phyloP scores from a whole-genome alignment of 2,113 vertebrate genomes.

The Psilopsiagon aurifrons region DNA sequence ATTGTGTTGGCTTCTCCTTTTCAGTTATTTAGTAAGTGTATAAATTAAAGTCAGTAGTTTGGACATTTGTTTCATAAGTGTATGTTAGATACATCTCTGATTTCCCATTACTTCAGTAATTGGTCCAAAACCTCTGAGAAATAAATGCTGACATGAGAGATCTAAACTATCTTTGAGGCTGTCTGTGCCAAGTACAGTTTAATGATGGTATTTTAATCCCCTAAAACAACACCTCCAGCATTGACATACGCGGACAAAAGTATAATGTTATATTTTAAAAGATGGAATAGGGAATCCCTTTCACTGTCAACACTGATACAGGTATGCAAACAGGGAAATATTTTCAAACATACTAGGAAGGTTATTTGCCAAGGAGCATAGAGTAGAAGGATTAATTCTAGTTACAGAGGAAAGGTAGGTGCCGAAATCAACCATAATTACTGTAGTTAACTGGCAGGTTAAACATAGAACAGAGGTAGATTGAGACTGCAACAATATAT shows the following conservation, averaged over 20 bases:
- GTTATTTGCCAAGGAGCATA: not conserved
- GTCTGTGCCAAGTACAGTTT: not conserved
- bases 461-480: not conserved
- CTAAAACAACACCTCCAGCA: not conserved
- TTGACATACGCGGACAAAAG: not conserved
- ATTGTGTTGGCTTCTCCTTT: slow-evolving; percentile 7
- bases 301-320: not conserved
- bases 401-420: not conserved
- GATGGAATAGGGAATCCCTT: not conserved
- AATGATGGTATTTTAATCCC: not conserved
- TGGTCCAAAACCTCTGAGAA: not conserved
- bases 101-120: slow-evolving; percentile 19
- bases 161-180: not conserved
- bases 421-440: not conserved
- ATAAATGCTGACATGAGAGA: not conserved
- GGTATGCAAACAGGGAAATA: not conserved
- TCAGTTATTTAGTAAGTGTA: slow-evolving; percentile 52
- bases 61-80: not conserved
- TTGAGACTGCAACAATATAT: not conserved
- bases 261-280: not conserved
- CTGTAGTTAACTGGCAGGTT: not conserved
- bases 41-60: slow-evolving; percentile 42
- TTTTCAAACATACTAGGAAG: not conserved
- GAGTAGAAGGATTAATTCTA: not conserved
- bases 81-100: slow-evolving; percentile 1